Evolutionary conservation across 2,888 invertebrate genomes (phyloP).

Genomic region (Halictus quadricinctus): DNA sequence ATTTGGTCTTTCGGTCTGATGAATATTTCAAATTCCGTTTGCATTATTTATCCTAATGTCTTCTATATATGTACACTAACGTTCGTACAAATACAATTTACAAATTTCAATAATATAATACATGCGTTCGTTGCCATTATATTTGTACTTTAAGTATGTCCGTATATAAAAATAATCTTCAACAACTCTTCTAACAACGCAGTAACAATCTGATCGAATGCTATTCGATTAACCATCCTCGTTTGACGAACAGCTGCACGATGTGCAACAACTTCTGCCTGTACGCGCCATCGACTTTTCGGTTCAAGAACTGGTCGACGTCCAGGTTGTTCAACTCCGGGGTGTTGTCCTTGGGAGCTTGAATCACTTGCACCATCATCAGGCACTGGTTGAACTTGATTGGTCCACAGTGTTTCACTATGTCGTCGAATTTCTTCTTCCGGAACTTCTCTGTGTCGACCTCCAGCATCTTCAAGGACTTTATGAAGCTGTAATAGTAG

Average conservation of each 20-base stretch:
- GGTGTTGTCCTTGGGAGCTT: slow-evolving; percentile 72
- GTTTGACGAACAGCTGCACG: slow-evolving; percentile 71
- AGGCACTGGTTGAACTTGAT: slow-evolving; percentile 76
- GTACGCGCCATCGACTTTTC: slow-evolving; percentile 71
- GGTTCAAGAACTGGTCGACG: slow-evolving; percentile 69
- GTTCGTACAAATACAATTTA: not conserved
- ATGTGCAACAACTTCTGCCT: slow-evolving; percentile 75
- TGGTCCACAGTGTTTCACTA: slow-evolving; percentile 73
- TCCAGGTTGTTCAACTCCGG: slow-evolving; percentile 73
- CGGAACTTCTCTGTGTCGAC: slow-evolving; percentile 68
- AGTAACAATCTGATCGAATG: not conserved
- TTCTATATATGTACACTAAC: slow-evolving; percentile 29
- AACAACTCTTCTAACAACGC: slow-evolving; percentile 18
- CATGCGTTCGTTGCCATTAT: not conserved
- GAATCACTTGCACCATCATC: slow-evolving; percentile 81
- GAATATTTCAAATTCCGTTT: not conserved
- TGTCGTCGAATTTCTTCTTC: slow-evolving; percentile 68
- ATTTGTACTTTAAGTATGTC: slow-evolving; percentile 41
- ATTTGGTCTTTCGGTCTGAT: slow-evolving; percentile 29
- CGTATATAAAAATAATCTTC: slow-evolving; percentile 31
- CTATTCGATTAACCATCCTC: slow-evolving; percentile 76
- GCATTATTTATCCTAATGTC: slow-evolving; percentile 2
- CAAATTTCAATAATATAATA: slow-evolving; percentile 16
- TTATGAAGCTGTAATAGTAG: slow-evolving; percentile 77
- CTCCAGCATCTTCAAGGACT: slow-evolving; percentile 68